phyloP scores from a whole-genome alignment of 2,113 vertebrate species.

The Xiphophorus hellerii region DNA sequence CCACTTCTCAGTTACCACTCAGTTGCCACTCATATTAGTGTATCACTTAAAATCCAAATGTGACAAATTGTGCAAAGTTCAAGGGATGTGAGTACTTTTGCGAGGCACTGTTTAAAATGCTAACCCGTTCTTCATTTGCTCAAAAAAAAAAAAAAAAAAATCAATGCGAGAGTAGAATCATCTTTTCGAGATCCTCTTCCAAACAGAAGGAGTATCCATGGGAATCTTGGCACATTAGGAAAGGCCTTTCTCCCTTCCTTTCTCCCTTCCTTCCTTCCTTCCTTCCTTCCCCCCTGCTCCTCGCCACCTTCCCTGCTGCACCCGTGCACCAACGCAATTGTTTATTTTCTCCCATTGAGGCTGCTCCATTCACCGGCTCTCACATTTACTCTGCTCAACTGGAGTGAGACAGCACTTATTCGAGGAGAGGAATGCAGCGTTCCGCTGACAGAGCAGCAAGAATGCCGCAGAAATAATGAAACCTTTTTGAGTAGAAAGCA shows the following conservation, averaged over 20 bases:
- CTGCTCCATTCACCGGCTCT: conserved; percentile 77
- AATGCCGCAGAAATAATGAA: conserved; percentile 74
- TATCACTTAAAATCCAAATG: background rate
- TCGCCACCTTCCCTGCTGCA: conserved; percentile 36
- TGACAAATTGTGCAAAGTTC: background rate
- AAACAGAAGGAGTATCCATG: conserved; percentile 75
- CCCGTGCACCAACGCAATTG: conserved; percentile 78
- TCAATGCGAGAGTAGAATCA: conserved; percentile 51
- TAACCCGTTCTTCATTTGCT: conserved; percentile 61
- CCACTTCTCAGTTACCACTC: background rate
- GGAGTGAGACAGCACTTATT: conserved; percentile 82
- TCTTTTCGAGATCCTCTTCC: conserved; percentile 75
- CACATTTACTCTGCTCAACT: conserved; percentile 80
- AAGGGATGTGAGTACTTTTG: background rate
- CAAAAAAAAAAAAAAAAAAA: conserved; percentile 58
- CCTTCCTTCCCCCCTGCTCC: conserved; percentile 59
- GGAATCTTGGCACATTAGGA: conserved; percentile 76
- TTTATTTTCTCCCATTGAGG: conserved; percentile 82
- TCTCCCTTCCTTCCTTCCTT: conserved; percentile 64
- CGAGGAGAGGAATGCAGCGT: conserved; percentile 76
- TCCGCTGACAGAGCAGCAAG: conserved; percentile 77
- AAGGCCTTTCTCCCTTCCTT: conserved; percentile 68
- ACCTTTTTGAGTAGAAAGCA: conserved; percentile 64
- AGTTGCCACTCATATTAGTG: no score
- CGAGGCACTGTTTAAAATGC: conserved; percentile 14